Conservation (phyloP, 2,113 vertebrate species). For the Siniperca chuatsi region DNA sequence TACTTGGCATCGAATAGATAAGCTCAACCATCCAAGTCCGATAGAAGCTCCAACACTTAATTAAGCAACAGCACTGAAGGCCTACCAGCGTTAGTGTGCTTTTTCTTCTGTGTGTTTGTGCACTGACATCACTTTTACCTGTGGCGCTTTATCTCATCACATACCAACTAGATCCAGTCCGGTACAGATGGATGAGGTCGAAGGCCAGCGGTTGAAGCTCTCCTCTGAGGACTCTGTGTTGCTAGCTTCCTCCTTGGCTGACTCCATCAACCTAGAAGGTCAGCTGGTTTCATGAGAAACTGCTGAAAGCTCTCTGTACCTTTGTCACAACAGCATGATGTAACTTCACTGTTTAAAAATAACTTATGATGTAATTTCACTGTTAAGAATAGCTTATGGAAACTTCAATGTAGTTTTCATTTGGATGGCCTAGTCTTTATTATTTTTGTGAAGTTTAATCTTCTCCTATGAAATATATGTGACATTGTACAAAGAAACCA, state of each 20-base stretch:
- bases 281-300: constrained; percentile 55
- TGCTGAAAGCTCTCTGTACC: constrained; percentile 39
- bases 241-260: constrained; percentile 77
- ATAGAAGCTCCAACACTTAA: background rate
- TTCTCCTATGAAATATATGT: background rate
- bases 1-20: background rate
- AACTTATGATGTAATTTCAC: background rate
- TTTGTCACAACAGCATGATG: constrained; percentile 7
- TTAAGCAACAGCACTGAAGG: background rate
- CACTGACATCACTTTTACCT: constrained; percentile 42
- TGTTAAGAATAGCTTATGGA: background rate
- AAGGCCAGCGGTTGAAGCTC: constrained; percentile 82
- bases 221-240: constrained; percentile 86
- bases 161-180: constrained; percentile 73
- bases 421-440: background rate
- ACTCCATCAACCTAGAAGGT: constrained; percentile 92
- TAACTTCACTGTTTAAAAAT: background rate
- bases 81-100: background rate
- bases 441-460: constrained; percentile 5
- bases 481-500: too few relatives aligned
- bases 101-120: constrained; percentile 14
- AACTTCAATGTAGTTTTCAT: background rate
- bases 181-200: constrained; percentile 92
- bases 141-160: constrained; percentile 28
- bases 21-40: background rate